A percentile compares a stretch with the other conserved stretches of the same genome.
These are phyloP conservation scores for Oryzias javanicus DNA, from an alignment of 2,113 vertebrate genomes.

Conservation along the genomic window DNA sequence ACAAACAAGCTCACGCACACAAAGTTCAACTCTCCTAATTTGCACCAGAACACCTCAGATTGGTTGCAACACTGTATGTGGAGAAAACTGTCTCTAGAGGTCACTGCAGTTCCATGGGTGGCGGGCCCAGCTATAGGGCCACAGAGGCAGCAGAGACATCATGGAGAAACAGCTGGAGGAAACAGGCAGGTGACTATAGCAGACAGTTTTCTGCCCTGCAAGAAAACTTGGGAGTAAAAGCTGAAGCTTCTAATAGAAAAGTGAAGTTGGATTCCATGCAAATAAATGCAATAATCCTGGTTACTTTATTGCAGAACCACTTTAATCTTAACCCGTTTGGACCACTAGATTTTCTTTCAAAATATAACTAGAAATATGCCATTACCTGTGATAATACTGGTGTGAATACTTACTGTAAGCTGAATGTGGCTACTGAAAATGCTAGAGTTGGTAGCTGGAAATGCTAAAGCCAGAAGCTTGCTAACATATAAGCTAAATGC, in stretches of 20 bases:
- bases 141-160: slow-evolving; percentile 57
- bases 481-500: no score
- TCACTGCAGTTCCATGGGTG: slow-evolving; percentile 82
- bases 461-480: no score
- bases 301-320: slow-evolving; percentile 4
- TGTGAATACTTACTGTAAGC: no score
- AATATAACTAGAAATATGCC: no score
- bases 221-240: slow-evolving; percentile 50
- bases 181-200: slow-evolving; percentile 38
- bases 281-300: slow-evolving; percentile 31
- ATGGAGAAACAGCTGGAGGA: slow-evolving; percentile 42
- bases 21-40: slow-evolving; percentile 43
- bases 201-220: slow-evolving; percentile 41
- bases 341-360: slow-evolving; percentile 11
- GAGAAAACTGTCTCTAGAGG: slow-evolving; percentile 80
- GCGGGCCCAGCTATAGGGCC: slow-evolving; percentile 71
- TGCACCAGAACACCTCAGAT: slow-evolving; percentile 53
- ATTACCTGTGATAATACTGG: no score
- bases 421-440: no score
- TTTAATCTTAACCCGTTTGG: slow-evolving; percentile 6
- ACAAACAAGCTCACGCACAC: slow-evolving; percentile 33
- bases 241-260: slow-evolving; percentile 42
- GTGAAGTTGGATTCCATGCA: slow-evolving; percentile 30
- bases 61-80: slow-evolving; percentile 68
- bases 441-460: no score